Evolutionary conservation across 2,113 vertebrate species (phyloP), one percentile per base, ranked within the genome.

Genomic region (Synchiropus splendidus): DNA sequence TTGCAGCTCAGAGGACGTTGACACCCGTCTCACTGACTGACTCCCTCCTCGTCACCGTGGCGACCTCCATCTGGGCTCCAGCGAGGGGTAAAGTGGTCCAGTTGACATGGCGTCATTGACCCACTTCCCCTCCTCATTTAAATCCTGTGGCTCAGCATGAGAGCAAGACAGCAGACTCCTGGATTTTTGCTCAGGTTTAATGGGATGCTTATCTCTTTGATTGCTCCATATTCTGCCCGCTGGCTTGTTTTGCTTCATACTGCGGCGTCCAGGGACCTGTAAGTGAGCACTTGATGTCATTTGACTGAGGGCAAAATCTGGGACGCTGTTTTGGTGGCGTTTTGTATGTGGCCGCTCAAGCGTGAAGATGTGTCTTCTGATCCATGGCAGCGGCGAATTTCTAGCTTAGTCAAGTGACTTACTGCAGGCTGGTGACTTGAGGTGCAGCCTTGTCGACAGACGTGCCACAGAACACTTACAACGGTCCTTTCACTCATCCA

Each of bases 301-400:
- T 76, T 71, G 62, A 78, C 74, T 67, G 68, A 67, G 74, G 74
- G 74, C 68, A 63, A 67, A 78, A 68, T 75, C 70, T 78, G 67
- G 77, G 67, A 75, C 72, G 63, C 63, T 73, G 72, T 74, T 79
- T 75, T 70, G 74, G 75, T 76, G 72, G 69, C 79, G 77, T 82
- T 77, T 80, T 82, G 78, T 79, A 82, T 69, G 74, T 34, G 74
- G 65, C 43, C 65, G 61, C 65, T 79, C 77, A 39, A 77, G 80
- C 75, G 58, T 69, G 64, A 69, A 74, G 70, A 79, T 72, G 67
- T 67, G 63, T 67, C 63, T 68, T 61, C 57, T 77, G 74, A 80
- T 75, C 75, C 80, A 67, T 77, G 67, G 66, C 57, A 43, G 59
- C 10, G 41, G 58, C 67, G 77, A 64, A 77, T 68, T 79, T 76